These are phyloP conservation scores for Phaetusa simplex DNA, from an alignment of 2,113 vertebrate genomes.

Conservation along the genomic window DNA sequence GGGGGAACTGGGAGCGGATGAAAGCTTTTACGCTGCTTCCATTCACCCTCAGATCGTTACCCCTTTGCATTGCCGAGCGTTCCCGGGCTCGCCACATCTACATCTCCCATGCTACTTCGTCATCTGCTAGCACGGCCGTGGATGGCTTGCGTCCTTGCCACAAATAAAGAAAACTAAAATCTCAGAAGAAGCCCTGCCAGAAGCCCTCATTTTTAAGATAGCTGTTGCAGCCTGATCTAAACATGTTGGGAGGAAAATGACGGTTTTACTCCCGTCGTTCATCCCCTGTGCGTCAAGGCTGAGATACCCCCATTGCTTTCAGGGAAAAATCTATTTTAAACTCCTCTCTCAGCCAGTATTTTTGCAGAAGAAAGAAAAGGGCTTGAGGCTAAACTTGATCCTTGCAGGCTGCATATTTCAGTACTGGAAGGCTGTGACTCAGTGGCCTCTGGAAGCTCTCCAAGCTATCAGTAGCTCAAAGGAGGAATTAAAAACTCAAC, in stretches of 20 bases:
- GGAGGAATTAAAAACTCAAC: constrained; percentile 22
- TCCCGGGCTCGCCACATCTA: neutral
- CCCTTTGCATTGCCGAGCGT: fast-evolving
- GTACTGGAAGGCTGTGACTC: constrained; percentile 27
- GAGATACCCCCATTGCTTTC: neutral
- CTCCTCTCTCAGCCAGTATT: neutral
- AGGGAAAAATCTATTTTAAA: neutral
- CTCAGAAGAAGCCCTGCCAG: neutral
- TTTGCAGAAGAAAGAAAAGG: neutral
- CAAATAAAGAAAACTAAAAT: neutral
- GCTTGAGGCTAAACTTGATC: constrained; percentile 24
- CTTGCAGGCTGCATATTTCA: neutral
- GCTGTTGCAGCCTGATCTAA: neutral
- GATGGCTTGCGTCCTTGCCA: neutral
- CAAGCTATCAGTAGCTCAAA: constrained; percentile 30
- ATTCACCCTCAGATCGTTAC: neutral
- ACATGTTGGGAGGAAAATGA: neutral
- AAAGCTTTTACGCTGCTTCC: neutral
- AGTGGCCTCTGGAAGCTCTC: constrained; percentile 34
- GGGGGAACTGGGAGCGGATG: neutral
- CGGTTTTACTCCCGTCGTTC: neutral
- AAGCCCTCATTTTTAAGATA: neutral
- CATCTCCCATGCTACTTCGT: neutral
- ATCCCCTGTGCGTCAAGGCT: neutral
- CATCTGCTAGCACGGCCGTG: neutral